Evolutionary conservation across 2,113 vertebrate species (phyloP).

Genomic region (Pelvicachromis taeniatus): DNA sequence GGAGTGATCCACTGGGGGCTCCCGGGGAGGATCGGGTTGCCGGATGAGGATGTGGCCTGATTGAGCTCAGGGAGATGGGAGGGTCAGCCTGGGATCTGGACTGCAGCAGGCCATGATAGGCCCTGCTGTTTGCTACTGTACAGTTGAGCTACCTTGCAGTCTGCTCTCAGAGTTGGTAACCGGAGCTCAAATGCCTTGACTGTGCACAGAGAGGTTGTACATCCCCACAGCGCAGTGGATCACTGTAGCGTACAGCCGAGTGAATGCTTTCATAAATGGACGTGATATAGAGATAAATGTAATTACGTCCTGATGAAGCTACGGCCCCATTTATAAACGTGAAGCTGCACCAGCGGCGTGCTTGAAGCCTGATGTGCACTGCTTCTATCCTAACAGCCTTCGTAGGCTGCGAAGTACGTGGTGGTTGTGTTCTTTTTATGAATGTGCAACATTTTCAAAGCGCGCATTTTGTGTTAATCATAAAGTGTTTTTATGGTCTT

Average conservation of each 20-base stretch:
- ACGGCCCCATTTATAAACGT: background rate
- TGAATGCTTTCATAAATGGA: conserved; percentile 14
- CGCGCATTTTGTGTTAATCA: background rate
- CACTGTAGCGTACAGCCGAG: background rate
- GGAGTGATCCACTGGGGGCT: conserved; percentile 49
- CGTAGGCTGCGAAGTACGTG: background rate
- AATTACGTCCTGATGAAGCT: conserved; percentile 18
- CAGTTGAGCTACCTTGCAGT: conserved; percentile 25
- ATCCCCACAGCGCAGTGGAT: conserved; percentile 5
- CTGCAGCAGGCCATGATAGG: background rate
- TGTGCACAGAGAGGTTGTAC: conserved; percentile 4
- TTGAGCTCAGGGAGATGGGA: conserved; percentile 37
- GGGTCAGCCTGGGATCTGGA: background rate
- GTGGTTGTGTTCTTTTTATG: background rate
- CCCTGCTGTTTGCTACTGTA: conserved; percentile 42
- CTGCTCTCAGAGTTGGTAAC: conserved; percentile 40
- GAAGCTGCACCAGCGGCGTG: background rate
- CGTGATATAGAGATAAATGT: conserved; percentile 25
- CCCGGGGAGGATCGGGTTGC: conserved; percentile 61
- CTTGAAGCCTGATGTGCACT: background rate
- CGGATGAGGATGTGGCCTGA: conserved; percentile 70
- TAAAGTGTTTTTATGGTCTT: background rate
- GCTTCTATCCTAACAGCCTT: background rate
- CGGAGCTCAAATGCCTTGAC: conserved; percentile 20
- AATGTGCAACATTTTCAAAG: background rate